Evolutionary conservation across 2,888 invertebrate species (phyloP).

Genomic region (Chaetoderma sp.): DNA sequence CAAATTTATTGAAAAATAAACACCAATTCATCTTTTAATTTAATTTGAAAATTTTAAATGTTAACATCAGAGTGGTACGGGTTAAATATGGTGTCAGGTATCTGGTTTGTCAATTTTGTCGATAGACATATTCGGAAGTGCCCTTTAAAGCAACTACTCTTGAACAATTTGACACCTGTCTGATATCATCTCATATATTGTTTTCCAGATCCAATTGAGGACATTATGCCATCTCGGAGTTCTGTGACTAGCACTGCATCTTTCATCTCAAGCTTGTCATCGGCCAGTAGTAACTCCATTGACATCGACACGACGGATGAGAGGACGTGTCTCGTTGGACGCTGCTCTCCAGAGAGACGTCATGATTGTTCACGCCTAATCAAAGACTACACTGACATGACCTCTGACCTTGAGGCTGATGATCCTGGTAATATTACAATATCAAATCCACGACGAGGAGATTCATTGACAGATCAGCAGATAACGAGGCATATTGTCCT

Average conservation of each 20-base stretch:
- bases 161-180: too few species aligned
- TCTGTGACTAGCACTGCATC: not conserved
- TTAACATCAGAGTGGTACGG: too few species aligned
- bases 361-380: slow-evolving; percentile 49
- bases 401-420: slow-evolving; percentile 4
- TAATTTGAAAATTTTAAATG: too few species aligned
- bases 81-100: too few species aligned
- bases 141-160: too few species aligned
- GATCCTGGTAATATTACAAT: slow-evolving; percentile 10
- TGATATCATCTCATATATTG: too few species aligned
- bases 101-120: too few species aligned
- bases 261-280: slow-evolving; percentile 14
- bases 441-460: not conserved
- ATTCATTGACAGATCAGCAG: slow-evolving; percentile 47
- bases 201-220: too few species aligned
- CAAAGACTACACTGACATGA: slow-evolving; percentile 43
- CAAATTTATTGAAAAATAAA: too few species aligned
- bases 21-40: too few species aligned
- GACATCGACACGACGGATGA: slow-evolving; percentile 29
- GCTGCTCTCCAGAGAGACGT: slow-evolving; percentile 49
- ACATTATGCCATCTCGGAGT: slow-evolving; percentile 47
- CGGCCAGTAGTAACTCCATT: slow-evolving; percentile 20
- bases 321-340: slow-evolving; percentile 44
- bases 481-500: slow-evolving; percentile 81
- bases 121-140: too few species aligned